A percentile compares a stretch with the other conserved stretches of the same genome.
phyloP scores from a whole-genome alignment of 35 echinoderm and acorn worm genomes.

The Strongylocentrotus purpuratus region DNA sequence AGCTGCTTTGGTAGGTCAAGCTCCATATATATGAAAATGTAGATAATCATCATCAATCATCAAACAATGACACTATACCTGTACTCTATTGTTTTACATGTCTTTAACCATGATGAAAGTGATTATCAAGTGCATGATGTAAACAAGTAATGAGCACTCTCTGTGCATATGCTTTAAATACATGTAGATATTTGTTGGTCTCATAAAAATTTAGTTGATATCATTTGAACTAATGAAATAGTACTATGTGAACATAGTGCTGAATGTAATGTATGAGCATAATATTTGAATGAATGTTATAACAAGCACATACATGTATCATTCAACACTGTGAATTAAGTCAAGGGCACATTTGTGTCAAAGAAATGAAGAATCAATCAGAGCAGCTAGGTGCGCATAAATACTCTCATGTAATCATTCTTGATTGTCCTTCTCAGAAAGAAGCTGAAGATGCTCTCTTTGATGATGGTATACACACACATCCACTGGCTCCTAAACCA shows the following conservation, averaged over 20 bases:
- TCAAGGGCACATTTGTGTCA: no score
- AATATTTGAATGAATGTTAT: background rate
- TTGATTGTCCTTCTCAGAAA: background rate
- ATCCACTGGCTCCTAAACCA: background rate
- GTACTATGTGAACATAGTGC: background rate
- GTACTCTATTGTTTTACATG: no score
- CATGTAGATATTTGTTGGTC: no score
- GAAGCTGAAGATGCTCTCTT: conserved; percentile 42
- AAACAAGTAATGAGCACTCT: no score
- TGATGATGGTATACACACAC: conserved; percentile 22
- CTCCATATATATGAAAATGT: background rate
- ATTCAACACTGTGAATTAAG: background rate
- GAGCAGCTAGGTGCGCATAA: no score
- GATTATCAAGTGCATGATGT: no score
- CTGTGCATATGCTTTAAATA: no score
- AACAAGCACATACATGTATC: background rate
- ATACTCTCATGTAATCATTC: no score
- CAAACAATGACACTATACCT: no score
- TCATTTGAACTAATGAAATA: background rate
- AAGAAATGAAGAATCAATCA: no score
- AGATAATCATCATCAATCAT: no score
- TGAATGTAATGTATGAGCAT: background rate
- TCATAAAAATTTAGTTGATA: background rate
- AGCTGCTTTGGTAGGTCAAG: conserved; percentile 55
- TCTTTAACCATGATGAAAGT: no score